Base-by-base conservation (phyloP, 2,888 invertebrate species). In the Caenorhabditis japonica region DNA sequence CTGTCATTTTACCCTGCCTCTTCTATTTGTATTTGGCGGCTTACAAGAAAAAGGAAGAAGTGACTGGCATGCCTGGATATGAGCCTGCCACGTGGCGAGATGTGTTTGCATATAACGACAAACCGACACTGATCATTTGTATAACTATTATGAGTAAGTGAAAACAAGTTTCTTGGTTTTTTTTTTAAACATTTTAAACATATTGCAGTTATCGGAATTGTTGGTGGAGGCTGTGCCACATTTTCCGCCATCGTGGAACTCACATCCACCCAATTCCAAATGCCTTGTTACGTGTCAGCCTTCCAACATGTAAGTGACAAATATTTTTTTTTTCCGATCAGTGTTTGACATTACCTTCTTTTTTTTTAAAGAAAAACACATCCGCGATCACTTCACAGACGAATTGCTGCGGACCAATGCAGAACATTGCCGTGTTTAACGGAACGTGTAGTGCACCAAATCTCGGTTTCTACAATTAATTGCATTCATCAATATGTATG, bases 211-310 rank as follows among this genome's bases (percentile, higher is more conserved):
- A 79, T 85, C 64, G 85, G 83, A 13, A 23, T 84, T 3, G 55
- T 85, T 23, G 84, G 85, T 38, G 85, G 85, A 21, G 69, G 79
- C 1, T 84, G 85, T 13, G 85, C 85, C 12, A 86, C 85, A 2
- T 86, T 73, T 62, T 83, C 85, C 2, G 85, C 85, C 7, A 83
- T 85, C 46, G 61, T 58, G 4, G 85, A 83, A 46, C 70, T 85
- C 4, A 77, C 83, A 3, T 52, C 80, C 0, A 82, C 85, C 3
- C 64, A 82, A 25, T 85, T 85, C 70, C 47, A 71, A 15, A 44
- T 76, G 8, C 85, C 85, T 13, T 85, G 85, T 71, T 85, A 85
- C 49, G 75, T 80, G 33, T 58, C 76, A 10, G 69, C 72, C 25
- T 77, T 77, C 64, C 47, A 64, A 56, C 25, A 56, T 34, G 62